Base-by-base conservation (phyloP, 2,888 invertebrate genomes). In the Auanema freiburgensis region DNA sequence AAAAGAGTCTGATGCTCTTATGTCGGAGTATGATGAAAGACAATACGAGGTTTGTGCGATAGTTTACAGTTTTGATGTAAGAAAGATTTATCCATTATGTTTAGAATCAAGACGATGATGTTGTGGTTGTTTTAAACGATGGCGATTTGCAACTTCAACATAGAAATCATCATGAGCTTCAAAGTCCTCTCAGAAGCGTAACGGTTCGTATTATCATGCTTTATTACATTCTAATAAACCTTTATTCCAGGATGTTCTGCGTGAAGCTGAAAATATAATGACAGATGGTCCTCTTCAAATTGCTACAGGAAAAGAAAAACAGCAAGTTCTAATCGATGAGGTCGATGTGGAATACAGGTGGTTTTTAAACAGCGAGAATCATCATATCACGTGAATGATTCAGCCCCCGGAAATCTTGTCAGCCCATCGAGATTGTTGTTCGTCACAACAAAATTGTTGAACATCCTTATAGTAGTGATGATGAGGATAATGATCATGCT, bases 341-440 rank as follows among this genome's bases (percentile, higher is more conserved):
- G 72, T 76, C 12, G 76, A 74, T 59, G 72, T 76, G 1, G 72
- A 76, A 58, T 76, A 63, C 44, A 66, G 64, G 72, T 72, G 11
- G 23, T 49, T 59, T n/a, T 2, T 5, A 21, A 23, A 24, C 53
- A n/a, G 3, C 16, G n/a, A 18, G 10, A 21, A 52, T 23, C 18
- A 52, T 52, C 25, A 24, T 2, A 23, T 33, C 33, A 33, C 33
- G 33, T 33, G 33, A 33, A 33, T 33, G 33, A 33, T 62, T 55
- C 49, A 59, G 64, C 44, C 63, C 63, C 14, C 51, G 51, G 24
- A 63, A 58, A 24, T 57, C 57, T 3, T 65, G 71, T 14, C 76
- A 71, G 40, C 81, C 79, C 2, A 70, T 81, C 44, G 81, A 81
- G 51, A 77, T 81, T 53, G 73, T 81, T 49, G 80, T 80, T 14